Conservation (phyloP, 2,113 vertebrate genomes). For the Cephalopholis sonnerati region DNA sequence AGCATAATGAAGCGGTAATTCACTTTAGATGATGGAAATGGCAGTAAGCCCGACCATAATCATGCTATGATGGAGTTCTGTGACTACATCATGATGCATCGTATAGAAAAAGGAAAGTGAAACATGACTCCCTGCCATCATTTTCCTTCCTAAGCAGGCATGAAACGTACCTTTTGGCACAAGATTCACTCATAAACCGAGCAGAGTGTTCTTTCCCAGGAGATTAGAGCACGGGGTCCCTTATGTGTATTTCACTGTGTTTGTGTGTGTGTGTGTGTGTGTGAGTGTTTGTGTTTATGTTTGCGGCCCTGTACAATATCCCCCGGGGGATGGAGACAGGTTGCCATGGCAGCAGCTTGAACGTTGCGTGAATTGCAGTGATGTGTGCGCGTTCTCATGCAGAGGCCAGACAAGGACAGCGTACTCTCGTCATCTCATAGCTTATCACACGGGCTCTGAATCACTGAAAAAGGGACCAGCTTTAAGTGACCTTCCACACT, state of each 20-base stretch:
- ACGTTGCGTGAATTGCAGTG: conserved; percentile 52
- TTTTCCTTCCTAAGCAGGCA: conserved; percentile 56
- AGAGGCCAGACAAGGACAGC: conserved; percentile 73
- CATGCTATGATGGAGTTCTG: conserved; percentile 52
- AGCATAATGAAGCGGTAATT: conserved; percentile 62
- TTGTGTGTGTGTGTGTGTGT: conserved; percentile 34
- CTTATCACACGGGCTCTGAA: conserved; percentile 41
- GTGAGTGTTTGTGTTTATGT: conserved; percentile 69
- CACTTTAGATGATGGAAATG: conserved; percentile 63
- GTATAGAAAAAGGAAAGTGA: conserved; percentile 49
- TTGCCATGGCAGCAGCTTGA: conserved; percentile 82
- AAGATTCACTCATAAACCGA: conserved; percentile 48
- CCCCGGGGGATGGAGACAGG: conserved; percentile 69
- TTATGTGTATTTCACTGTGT: conserved; percentile 53
- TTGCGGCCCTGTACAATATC: conserved; percentile 65
- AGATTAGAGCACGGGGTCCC: conserved; percentile 65
- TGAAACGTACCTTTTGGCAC: conserved; percentile 68
- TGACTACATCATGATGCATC: conserved; percentile 50
- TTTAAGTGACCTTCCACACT: conserved; percentile 53
- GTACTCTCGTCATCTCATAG: conserved; percentile 56
- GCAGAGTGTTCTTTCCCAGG: conserved; percentile 64
- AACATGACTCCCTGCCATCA: conserved; percentile 45
- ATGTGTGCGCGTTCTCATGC: conserved; percentile 45
- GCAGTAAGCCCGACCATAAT: conserved; percentile 49
- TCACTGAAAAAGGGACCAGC: conserved; percentile 31